Evolutionary conservation across 2,113 vertebrate species (phyloP).

Genomic region (Cyanocitta stelleri): DNA sequence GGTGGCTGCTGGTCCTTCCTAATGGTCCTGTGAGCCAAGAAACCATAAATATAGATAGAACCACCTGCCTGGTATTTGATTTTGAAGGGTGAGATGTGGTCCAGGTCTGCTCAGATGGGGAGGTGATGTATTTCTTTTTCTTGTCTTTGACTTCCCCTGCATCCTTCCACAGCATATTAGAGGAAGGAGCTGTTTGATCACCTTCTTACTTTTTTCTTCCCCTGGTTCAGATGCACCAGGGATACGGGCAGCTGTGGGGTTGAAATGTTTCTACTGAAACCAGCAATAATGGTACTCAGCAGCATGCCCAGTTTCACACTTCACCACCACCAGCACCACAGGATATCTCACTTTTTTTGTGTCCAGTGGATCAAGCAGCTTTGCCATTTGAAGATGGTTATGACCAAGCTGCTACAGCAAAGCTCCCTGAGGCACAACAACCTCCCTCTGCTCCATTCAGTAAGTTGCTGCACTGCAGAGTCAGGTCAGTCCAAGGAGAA

Average conservation of each 20-base stretch:
- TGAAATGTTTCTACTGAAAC: background rate
- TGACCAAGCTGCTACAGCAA: background rate
- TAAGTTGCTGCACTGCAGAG: background rate
- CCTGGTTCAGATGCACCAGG: rapidly evolving
- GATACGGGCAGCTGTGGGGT: background rate
- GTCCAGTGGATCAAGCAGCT: background rate
- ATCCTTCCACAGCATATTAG: background rate
- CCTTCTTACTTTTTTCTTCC: background rate
- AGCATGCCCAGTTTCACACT: background rate
- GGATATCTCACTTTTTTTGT: background rate
- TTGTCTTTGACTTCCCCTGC: background rate
- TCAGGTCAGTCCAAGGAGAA: background rate
- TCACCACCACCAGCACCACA: background rate
- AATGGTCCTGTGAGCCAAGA: background rate
- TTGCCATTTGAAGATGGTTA: background rate
- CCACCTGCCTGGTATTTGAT: background rate
- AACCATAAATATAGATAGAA: background rate
- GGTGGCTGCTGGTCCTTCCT: background rate
- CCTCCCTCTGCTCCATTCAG: background rate
- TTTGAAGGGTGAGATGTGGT: background rate
- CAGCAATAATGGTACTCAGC: background rate
- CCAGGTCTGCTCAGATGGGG: background rate
- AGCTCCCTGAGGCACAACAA: background rate
- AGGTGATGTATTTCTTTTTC: background rate
- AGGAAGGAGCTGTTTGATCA: background rate